phyloP scores from a whole-genome alignment of 2,888 invertebrate genomes.

The Polia nebulosa region DNA sequence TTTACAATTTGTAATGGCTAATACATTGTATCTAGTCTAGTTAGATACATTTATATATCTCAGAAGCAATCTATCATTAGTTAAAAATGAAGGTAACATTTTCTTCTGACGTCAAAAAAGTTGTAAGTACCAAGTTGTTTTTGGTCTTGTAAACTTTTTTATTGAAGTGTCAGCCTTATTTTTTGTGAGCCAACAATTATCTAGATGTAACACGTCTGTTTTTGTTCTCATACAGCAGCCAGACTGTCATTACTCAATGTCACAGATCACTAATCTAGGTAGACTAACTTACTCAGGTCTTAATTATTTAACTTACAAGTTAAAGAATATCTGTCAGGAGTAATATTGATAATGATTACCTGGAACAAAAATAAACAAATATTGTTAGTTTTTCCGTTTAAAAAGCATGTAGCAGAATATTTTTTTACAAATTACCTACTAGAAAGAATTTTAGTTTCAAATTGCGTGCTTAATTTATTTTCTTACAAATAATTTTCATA shows the following conservation, averaged over 20 bases:
- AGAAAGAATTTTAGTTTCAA: background rate
- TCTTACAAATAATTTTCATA: too few relatives aligned
- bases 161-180: constrained; percentile 8
- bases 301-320: constrained; percentile 23
- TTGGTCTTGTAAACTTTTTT: background rate
- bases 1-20: constrained; percentile 32
- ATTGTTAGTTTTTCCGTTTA: constrained; percentile 16
- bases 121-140: background rate
- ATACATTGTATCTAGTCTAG: constrained; percentile 12
- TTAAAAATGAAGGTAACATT: constrained; percentile 5
- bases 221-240: constrained; percentile 34
- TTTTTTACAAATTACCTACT: background rate
- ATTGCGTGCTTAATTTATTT: background rate
- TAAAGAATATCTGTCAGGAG: constrained; percentile 14
- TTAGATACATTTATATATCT: constrained; percentile 20
- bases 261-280: constrained; percentile 1
- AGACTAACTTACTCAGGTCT: constrained; percentile 3
- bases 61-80: constrained; percentile 25
- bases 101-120: constrained; percentile 1
- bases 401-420: background rate
- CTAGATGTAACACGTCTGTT: constrained; percentile 13
- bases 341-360: constrained; percentile 58
- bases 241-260: constrained; percentile 47
- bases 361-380: constrained; percentile 50
- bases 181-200: constrained; percentile 24